These are phyloP conservation scores for Metellina segmentata DNA, from an alignment of 2,888 invertebrate species.

Conservation along the genomic window DNA sequence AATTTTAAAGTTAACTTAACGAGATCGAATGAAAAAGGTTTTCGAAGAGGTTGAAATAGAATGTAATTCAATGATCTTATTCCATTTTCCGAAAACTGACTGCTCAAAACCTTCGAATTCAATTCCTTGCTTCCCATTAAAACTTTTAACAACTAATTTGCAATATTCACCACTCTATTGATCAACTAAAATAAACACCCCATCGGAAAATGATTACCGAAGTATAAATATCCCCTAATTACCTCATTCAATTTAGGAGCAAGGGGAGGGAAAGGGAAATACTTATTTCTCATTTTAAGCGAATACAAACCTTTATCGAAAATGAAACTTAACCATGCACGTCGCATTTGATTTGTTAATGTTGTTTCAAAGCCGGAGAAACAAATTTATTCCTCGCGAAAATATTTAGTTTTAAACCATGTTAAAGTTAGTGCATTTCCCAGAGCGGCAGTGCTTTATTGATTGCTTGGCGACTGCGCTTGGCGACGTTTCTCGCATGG, in stretches of 20 bases:
- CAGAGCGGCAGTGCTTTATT: constrained; percentile 39
- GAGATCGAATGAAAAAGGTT: too few relatives aligned
- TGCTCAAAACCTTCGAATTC: too few relatives aligned
- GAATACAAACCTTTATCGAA: constrained; percentile 18
- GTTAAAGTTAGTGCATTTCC: constrained; percentile 1
- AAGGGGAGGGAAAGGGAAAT: background rate
- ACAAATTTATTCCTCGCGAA: constrained; percentile 70
- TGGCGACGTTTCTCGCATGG: constrained; percentile 52
- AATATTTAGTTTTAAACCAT: constrained; percentile 69
- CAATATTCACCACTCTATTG: constrained; percentile 3
- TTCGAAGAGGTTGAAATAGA: too few relatives aligned
- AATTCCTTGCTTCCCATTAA: background rate
- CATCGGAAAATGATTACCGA: constrained; percentile 54
- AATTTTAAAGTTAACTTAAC: too few relatives aligned
- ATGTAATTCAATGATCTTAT: background rate
- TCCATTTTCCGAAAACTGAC: background rate
- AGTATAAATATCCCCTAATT: constrained; percentile 63
- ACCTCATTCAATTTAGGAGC: constrained; percentile 31
- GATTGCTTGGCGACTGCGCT: constrained; percentile 65
- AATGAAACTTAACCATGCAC: constrained; percentile 71
- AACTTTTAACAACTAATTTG: background rate
- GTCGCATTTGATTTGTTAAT: constrained; percentile 72
- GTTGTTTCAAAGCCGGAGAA: constrained; percentile 65
- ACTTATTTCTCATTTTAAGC: constrained; percentile 50
- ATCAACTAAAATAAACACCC: constrained; percentile 44